Base-by-base conservation (phyloP, 2,113 vertebrate genomes). In the Phasianus colchicus region DNA sequence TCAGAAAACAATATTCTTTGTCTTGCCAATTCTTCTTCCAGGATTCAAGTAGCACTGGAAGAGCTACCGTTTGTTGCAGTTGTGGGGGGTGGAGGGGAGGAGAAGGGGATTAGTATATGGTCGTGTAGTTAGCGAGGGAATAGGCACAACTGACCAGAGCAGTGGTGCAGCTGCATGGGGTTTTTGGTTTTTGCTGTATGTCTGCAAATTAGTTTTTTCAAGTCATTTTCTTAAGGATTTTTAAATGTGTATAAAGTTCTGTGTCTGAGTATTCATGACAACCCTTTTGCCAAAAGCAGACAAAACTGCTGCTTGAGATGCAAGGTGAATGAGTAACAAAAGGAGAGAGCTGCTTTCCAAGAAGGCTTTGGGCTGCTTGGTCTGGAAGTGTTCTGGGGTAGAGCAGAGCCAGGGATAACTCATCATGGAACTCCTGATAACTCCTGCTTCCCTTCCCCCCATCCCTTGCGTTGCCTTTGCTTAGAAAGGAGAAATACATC, bases 41-140 rank as follows among this genome's bases (percentile, higher is more conserved):
- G 73, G 88, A 81, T 88, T 91, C 67, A 95, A 90, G 86, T 50
- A 89, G n/a, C 10, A 3, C 40, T 84, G 65, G 74, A 83, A 86
- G 71, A 78, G 52, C 92, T 71, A 36, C 93, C 88, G 67, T 96
- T 93, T 94, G 90, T 80, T 94, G 90, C 79, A 80, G 55, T 57
- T 25, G 54, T 72, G 58, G 73, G 40, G 40, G 36, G 84, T 78
- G 84, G 61, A 50, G 70, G 87, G 63, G 60, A 43, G 48, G 27
- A 50, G 64, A 3, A 30, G 32, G 73, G 66, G 66, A 85, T 60
- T 27, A 54, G 30, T 65, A 25, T 57, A 36, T 1, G 7, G 42
- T 63, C 11, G 0, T 18, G 42, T 87, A 87, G 79, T 82, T 92
- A 40, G 79, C 76, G 58, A 48, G 69, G 60, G 73, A 94, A 67